These are phyloP conservation scores for Alethe diademata DNA, from an alignment of 2,113 vertebrate genomes.

Conservation along the genomic window DNA sequence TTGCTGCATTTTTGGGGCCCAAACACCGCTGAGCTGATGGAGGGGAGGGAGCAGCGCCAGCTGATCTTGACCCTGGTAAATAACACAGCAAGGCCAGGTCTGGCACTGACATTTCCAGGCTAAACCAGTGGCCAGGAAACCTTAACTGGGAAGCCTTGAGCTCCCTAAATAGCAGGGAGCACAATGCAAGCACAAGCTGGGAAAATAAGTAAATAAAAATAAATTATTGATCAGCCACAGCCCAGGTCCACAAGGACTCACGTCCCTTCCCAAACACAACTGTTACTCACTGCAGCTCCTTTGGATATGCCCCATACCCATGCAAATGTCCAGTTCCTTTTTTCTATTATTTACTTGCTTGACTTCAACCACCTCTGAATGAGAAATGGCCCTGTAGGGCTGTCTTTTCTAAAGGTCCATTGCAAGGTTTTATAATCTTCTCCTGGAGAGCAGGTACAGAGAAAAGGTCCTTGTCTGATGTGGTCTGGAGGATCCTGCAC, in stretches of 20 bases:
- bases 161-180: not conserved
- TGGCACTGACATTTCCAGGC: not conserved
- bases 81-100: not conserved
- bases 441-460: not conserved
- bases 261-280: not conserved
- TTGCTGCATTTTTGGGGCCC: not conserved
- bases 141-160: not conserved
- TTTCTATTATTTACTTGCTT: not conserved
- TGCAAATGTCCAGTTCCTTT: not conserved
- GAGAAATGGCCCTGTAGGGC: not conserved
- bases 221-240: not conserved
- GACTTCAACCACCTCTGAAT: not conserved
- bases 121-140: not conserved
- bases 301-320: not conserved
- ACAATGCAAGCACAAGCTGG: not conserved
- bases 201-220: not conserved
- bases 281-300: not conserved
- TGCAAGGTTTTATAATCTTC: not conserved
- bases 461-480: not conserved
- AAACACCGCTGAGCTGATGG: not conserved
- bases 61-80: fast-evolving
- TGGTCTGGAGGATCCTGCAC: not conserved
- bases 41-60: not conserved
- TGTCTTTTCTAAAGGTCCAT: fast-evolving
- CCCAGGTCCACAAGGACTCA: not conserved